Base-by-base conservation (phyloP, 1,140 invertebrate species). In the Cecropterus lyciades region DNA sequence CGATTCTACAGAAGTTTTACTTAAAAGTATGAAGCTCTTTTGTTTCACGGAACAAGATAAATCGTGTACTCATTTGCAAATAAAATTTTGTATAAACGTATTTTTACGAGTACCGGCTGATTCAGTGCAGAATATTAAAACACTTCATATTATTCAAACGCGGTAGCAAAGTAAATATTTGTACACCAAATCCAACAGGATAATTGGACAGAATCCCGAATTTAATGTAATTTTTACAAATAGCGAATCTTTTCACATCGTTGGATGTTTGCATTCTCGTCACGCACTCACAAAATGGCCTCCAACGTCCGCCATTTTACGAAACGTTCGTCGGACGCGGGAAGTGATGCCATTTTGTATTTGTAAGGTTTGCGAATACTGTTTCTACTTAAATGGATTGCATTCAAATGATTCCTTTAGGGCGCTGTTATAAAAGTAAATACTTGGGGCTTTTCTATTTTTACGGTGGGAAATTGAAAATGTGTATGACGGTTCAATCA, bases 161-260 rank as follows among this genome's bases (percentile, higher is more conserved):
- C 20, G 5, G 48, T 11, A 17, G 16, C 15, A 17, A 10, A 46
- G 14, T 37, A 53, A 33, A 53, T 53, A 53, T 53, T 53, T 53
- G 51, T 15, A 4, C 9, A 37, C 33, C 2, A 53, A 53, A 53
- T 53, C 27, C 30, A 15, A 0, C 14, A 9, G 51, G 30, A 53
- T 53, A 33, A 53, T 53, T 37, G 30, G 14, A 53, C 9, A 20
- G 51, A 37, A 53, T 53, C 51, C 51, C 0, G 51, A 53, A 53
- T 53, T 53, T 53, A 53, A 53, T 53, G 17, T 37, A 33, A 37
- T 53, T 53, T 53, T 53, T 53, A 53, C 51, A 53, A 53, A 53
- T 33, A 37, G 51, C 51, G 33, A 55, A 55, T 55, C 51, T 55
- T 40, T 55, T 55, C 51, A 55, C 30, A 55, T 40, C 51, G 51